Base-by-base conservation (phyloP, 1,140 invertebrate genomes). In the Tetramorium alpestre region DNA sequence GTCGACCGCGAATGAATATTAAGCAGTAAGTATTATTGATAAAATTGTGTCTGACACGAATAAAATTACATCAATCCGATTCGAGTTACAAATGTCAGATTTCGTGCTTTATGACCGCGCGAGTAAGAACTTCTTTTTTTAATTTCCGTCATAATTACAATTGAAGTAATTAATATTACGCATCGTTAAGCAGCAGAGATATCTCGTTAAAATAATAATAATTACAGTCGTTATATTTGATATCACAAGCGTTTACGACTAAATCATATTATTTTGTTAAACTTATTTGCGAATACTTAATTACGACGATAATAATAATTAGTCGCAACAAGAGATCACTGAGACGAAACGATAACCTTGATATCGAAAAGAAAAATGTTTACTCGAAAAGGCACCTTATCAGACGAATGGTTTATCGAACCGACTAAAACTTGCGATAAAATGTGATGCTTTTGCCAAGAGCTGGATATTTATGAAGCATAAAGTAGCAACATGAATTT, bases 261-360 rank as follows among this genome's bases (percentile, higher is more conserved):
- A n/a, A 78, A 47, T 65, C 10, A 5, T 33, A 47, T 65, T 6
- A 5, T 33, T 58, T 41, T 8, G 7, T 67, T n/a, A 22, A 7
- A 28, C 1, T 65, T 80, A 25, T 25, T 44, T 25, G 16, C n/a
- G 54, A 38, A 16, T 25, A 18, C 62, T 69, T 51, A 51, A 69
- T 80, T 69, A 51, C 64, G 6, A 69, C 13, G 8, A 47, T 16
- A 76, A 76, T 76, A 76, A 76, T 8, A 80, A 80, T 80, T 80
- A 69, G 77, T 38, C 44, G n/a, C 25, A 10, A 49, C 62, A 54
- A 38, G 49, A 41, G 16, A 77, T 28, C 22, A 6, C 5, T 4
- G 7, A 28, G 18, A 28, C 22, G 16, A 10, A 58, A 0, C 11
- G 47, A 80, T 80, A 80, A 51, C 62, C 47, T 80, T 67, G 77